Percentiles rank a stretch among this genome's conserved stretches.
These are phyloP conservation scores for Centropus bengalensis DNA, from an alignment of 2,113 vertebrate species.

Conservation along the genomic window DNA sequence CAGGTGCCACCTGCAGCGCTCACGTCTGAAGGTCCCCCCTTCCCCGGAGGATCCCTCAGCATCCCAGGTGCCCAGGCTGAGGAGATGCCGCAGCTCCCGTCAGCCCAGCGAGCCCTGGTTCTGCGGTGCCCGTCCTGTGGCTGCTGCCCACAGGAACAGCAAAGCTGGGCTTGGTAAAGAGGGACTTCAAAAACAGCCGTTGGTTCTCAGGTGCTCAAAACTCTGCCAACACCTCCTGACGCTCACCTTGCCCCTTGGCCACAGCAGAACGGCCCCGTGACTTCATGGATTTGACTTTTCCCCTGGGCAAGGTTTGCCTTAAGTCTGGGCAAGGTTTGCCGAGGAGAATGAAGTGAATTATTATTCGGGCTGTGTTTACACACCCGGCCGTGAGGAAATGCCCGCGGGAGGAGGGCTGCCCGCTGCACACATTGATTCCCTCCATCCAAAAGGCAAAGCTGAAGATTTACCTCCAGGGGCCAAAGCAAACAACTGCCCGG, in stretches of 20 bases:
- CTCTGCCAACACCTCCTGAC: fast-evolving
- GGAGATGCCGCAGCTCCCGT: fast-evolving
- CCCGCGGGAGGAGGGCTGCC: background rate
- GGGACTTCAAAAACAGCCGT: background rate
- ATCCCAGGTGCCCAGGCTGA: fast-evolving
- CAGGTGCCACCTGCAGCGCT: background rate
- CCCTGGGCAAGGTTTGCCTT: background rate
- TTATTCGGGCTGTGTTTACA: background rate
- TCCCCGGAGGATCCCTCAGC: background rate
- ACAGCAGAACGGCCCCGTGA: fast-evolving
- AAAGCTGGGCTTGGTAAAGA: background rate
- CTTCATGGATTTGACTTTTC: background rate
- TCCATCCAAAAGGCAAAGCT: constrained; percentile 3
- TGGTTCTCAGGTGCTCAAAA: background rate
- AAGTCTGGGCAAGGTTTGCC: background rate
- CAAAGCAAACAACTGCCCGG: constrained; percentile 45
- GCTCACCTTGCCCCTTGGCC: background rate
- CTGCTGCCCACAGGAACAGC: background rate
- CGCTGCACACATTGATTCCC: background rate
- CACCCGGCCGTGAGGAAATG: background rate
- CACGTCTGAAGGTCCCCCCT: background rate
- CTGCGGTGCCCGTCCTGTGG: fast-evolving
- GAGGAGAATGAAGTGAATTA: background rate
- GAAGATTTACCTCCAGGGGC: constrained; percentile 13
- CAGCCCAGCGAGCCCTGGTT: fast-evolving